Conservation (phyloP, 1,140 invertebrate genomes). For the Drosophila funebris region DNA sequence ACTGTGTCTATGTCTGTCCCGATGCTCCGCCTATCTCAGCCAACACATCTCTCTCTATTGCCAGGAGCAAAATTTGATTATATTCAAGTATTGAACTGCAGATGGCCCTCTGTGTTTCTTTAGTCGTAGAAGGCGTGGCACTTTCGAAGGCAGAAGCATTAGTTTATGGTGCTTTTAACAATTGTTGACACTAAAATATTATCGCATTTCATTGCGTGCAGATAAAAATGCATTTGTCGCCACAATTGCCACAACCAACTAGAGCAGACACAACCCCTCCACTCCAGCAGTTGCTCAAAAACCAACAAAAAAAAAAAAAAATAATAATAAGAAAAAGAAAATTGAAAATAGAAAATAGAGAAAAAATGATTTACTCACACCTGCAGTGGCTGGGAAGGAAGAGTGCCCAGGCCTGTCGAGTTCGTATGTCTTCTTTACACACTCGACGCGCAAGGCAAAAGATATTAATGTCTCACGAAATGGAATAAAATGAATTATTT, state of each 20-base stretch:
- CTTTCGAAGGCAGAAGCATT: constrained; percentile 49
- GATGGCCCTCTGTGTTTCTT: constrained; percentile 58
- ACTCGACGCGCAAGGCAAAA: constrained; percentile 65
- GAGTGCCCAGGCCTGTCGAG: constrained; percentile 38
- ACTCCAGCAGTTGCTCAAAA: background rate
- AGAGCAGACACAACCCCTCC: background rate
- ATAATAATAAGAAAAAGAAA: too few relatives aligned
- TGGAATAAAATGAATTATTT: constrained; percentile 83
- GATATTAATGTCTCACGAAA: constrained; percentile 82
- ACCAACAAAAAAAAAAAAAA: constrained; percentile 26
- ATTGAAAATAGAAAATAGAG: background rate
- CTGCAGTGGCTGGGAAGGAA: constrained; percentile 37
- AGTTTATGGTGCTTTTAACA: constrained; percentile 83
- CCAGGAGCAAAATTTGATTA: constrained; percentile 74
- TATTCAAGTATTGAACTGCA: constrained; percentile 78
- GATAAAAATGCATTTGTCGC: constrained; percentile 83
- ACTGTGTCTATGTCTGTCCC: constrained; percentile 66
- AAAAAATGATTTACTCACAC: constrained; percentile 78
- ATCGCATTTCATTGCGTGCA: constrained; percentile 83
- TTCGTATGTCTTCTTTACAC: constrained; percentile 81
- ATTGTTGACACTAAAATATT: constrained; percentile 84
- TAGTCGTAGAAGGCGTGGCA: background rate
- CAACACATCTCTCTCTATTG: constrained; percentile 55
- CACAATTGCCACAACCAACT: constrained; percentile 71
- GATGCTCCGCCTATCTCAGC: constrained; percentile 53